Base-by-base conservation (phyloP, 2,797 vertebrate species). In the Podarcis siculus region DNA sequence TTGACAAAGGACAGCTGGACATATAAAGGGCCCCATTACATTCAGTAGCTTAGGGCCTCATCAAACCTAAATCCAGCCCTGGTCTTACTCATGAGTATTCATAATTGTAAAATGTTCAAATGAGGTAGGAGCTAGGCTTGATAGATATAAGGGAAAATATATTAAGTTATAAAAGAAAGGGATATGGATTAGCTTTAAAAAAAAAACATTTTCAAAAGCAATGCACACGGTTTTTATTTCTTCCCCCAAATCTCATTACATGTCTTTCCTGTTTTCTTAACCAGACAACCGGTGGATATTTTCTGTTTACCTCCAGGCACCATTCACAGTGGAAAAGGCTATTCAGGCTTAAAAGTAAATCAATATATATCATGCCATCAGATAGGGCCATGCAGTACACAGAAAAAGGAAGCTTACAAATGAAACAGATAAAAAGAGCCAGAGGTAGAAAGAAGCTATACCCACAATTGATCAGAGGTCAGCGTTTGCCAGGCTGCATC, bases 281-380 rank as follows among this genome's bases (percentile, higher is more conserved):
- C 58, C 32, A 77, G 79, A 58, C 61, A 86, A 32, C 67, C 27
- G 23, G 58, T 82, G 71, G 83, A 86, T 76, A 55, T 86, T 85
- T 82, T 89, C 83, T 89, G 27, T 86, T 86, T 89, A 55, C 71
- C 71, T 89, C 35, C 21, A 37, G 79, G 88, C 78, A 82, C 83
- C 61, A 58, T 58, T 76, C 71, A 58, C 79, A 76, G 67, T 69
- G 35, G 71, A 69, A 81, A 84, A 81, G 58, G 83, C 71, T 89
- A 75, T 81, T 89, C 83, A 80, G 69, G 32, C 61, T 85, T 85
- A 85, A 89, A 81, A 89, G 78, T 81, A 85, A 89, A 89, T 89
- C 87, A 85, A 85, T 89, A 89, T 81, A 85, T 89, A 76, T 81
- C 87, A 76, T 85, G 58, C 71, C 78, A 76, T 76, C 61, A 86